Conservation (phyloP, 2,113 vertebrate species). For the Poeciliopsis prolifica region DNA sequence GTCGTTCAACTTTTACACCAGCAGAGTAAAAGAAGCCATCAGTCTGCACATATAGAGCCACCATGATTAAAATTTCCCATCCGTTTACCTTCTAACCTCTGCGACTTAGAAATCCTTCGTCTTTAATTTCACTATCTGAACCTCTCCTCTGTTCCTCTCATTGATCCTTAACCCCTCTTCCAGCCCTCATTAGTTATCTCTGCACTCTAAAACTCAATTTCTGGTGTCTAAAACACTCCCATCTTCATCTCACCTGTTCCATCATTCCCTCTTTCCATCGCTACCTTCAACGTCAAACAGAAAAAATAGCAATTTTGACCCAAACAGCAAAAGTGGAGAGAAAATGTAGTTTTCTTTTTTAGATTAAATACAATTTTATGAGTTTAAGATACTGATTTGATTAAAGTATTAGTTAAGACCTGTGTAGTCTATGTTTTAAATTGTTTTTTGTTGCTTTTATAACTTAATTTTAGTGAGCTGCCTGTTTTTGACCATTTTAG, state of each 20-base stretch:
- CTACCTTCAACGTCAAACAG: too few relatives aligned
- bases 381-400: too few relatives aligned
- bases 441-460: too few relatives aligned
- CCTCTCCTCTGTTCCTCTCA: slow-evolving; percentile 49
- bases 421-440: too few relatives aligned
- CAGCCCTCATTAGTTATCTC: slow-evolving; percentile 64
- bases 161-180: slow-evolving; percentile 56
- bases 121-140: slow-evolving; percentile 67
- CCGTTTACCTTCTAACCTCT: slow-evolving; percentile 47
- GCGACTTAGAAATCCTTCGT: slow-evolving; percentile 36
- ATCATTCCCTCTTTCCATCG: neutral
- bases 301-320: too few relatives aligned
- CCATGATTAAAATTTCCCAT: slow-evolving; percentile 27
- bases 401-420: too few relatives aligned
- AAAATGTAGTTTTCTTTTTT: too few relatives aligned
- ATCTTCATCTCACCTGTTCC: slow-evolving; percentile 14
- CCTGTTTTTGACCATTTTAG: too few relatives aligned
- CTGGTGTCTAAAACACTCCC: slow-evolving; percentile 18
- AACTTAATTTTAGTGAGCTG: too few relatives aligned
- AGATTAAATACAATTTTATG: too few relatives aligned
- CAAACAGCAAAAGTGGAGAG: too few relatives aligned
- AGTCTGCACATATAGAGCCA: neutral
- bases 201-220: slow-evolving; percentile 48
- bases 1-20: too few relatives aligned
- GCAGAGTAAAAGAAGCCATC: neutral